Base-by-base conservation (phyloP, 2,113 vertebrate genomes). In the Telmatochromis bifrenatus region DNA sequence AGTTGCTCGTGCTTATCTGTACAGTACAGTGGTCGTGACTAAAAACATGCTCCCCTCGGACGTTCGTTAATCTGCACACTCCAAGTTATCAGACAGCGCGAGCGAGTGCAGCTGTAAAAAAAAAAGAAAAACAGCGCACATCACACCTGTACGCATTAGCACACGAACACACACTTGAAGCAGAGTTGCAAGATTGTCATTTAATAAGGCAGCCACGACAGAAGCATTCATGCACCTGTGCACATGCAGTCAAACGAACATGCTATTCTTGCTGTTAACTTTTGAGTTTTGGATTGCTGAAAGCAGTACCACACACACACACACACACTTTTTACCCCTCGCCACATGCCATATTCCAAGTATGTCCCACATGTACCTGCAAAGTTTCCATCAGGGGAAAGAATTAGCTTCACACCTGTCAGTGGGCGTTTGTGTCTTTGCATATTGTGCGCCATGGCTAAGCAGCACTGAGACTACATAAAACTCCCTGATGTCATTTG, bases 401-500 rank as follows among this genome's bases (percentile, higher is more conserved):
- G 35, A 55, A 53, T 81, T 83, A 87, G 42, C 81, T 73, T 87
- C 84, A 85, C 56, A 88, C 75, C 82, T 87, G 84, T 85, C 23
- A 62, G 73, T 83, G 81, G 47, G 15, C 37, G 7, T 70, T 12
- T 80, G 58, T 65, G 31, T 79, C 73, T 73, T 35, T 82, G 73
- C 45, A 77, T 49, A 51, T 68, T 84, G 75, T 55, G 51, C 26
- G 37, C 21, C 5, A 3, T 51, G 45, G 56, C 33, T 75, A 60
- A 81, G 82, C 65, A 84, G 79, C 33, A 3, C n/a, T 1, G 55
- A 89, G 79, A 82, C 47, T 85, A 55, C 79, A 49, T 9, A n/a
- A 84, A 84, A 88, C 85, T 93, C 91, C 89, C 91, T n/a, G 11
- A 91, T 86, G 88, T 85, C 84, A 91, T 91, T 92, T 93, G 87